Base-by-base conservation (phyloP, 2,797 vertebrate species). In the Craterocephalus amniculus region DNA sequence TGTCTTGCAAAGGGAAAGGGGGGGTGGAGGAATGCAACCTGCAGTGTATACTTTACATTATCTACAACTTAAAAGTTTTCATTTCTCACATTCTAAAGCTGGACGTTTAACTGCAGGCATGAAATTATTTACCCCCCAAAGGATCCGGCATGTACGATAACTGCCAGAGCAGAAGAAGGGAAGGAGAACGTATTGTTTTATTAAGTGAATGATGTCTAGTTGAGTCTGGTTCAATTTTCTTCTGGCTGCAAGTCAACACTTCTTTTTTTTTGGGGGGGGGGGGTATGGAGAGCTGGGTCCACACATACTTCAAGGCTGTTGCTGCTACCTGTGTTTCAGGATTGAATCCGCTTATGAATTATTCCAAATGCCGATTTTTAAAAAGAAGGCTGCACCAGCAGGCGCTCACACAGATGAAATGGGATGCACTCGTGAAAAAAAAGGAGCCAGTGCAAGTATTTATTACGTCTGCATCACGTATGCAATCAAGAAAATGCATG, bases 111-210 rank as follows among this genome's bases (percentile, higher is more conserved):
- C 76, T 70, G 45, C 55, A 79, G 71, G 79, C 73, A 11, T 74
- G 43, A 56, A 58, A 55, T 75, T 29, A 70, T 77, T 79, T 66
- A 72, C 66, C 29, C 59, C 45, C 70, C 55, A 81, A 73, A 86
- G 83, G 81, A 66, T 20, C 10, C 2, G 26, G 26, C 54, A n/a
- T 59, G 72, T 71, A 65, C 49, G 18, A 54, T 60, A 67, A 58
- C 70, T 78, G 74, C 67, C 55, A 16, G 59, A 66, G 67, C 64
- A 59, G 70, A 43, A 16, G 56, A 55, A 18, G 55, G 40, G 68
- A 61, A 65, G 74, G 20, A 49, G 60, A 76, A 58, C 68, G 60
- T 80, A 63, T 81, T 87, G 84, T 88, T 86, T 90, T 89, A 87
- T 90, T 82, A 82, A 86, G 72, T 57, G 76, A 72, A 61, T 66